Base-by-base conservation (phyloP, 2,888 invertebrate species). In the Agrotis clavis region DNA sequence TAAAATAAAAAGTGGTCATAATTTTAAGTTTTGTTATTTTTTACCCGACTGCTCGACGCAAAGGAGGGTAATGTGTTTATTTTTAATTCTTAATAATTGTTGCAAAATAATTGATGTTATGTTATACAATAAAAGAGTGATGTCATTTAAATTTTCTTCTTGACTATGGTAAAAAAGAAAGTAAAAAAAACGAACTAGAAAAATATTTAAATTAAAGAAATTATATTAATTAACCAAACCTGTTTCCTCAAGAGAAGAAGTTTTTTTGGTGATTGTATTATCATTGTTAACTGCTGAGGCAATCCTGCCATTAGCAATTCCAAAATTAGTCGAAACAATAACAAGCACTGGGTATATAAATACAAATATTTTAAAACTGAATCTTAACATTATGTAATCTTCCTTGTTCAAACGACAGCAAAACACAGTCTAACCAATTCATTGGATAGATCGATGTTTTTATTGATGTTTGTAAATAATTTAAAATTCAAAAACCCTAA, bases 401-500 rank as follows among this genome's bases (percentile, higher is more conserved):
- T 81, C 25, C 78, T 72, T 35, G 18, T 63, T 25, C 50, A 60
- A 67, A 57, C 68, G 62, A 80, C 59, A 67, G 72, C 56, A 30
- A 53, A 35, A 64, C 64, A 59, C 53, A 50, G 14, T 82, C 82
- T 80, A 67, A 77, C 19, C 35, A 50, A 64, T 19, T 11, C 7
- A 54, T 54, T 7, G 19, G n/a, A 64, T 19, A 11, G 47, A 25
- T 21, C 41, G 56, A 67, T 67, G 81, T 67, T 78, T 80, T 62
- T 80, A 80, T 77, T 47, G 47, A 67, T 50, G 13, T 2, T 57
- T 41, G 65, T 67, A 76, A 71, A 81, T 71, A 50, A 72, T 64
- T 69, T 51, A 54, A 77, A 68, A 73, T 72, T 69, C 82, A 80
- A 60, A 2, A 66, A 61, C 51, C 41, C 9, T 57, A 63, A 64